Percentiles rank a stretch among this genome's conserved stretches.
Evolutionary conservation across 1,140 invertebrate genomes (phyloP).

Genomic region (Melanaphis sacchari): DNA sequence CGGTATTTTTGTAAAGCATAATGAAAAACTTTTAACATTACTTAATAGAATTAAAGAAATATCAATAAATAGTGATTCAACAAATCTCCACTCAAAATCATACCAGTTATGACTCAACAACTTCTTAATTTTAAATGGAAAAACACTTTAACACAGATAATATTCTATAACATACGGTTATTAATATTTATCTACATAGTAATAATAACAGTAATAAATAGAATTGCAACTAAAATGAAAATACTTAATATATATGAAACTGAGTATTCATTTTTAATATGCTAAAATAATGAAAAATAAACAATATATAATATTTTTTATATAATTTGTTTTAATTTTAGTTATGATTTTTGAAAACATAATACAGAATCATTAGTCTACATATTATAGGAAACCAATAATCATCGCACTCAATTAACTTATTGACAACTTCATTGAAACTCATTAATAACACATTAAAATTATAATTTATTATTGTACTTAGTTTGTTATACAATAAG

Average conservation of each 20-base stretch:
- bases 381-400: background rate
- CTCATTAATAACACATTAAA: background rate
- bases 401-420: background rate
- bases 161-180: background rate
- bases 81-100: background rate
- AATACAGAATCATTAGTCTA: background rate
- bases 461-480: background rate
- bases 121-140: background rate
- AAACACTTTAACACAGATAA: background rate
- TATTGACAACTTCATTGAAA: background rate
- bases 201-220: background rate
- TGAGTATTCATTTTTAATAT: too few species aligned
- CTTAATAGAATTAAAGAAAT: too few species aligned
- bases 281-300: too few species aligned
- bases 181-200: too few species aligned
- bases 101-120: background rate
- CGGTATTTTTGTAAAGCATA: background rate
- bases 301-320: background rate
- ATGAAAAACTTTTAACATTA: background rate
- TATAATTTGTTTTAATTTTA: background rate
- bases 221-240: too few species aligned
- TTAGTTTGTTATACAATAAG: background rate
- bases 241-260: too few species aligned
- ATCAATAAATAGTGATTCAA: background rate
- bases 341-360: background rate